A percentile compares a stretch with the other conserved stretches of the same genome.
Conservation (phyloP, 2,888 invertebrate species). For the Trachelus tabidus region DNA sequence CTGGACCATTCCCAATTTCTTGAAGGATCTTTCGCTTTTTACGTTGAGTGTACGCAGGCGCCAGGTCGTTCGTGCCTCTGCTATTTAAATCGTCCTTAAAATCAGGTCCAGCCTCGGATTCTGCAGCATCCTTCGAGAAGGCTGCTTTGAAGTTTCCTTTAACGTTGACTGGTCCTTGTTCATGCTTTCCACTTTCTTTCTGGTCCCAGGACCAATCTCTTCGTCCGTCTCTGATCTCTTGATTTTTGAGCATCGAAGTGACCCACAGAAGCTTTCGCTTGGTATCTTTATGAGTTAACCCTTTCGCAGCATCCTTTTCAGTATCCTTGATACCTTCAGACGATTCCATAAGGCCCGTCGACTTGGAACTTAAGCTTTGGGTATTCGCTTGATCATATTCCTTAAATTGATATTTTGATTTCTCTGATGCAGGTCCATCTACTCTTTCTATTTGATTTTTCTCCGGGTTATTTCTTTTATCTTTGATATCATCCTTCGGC, state of each 20-base stretch:
- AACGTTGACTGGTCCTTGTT: constrained; percentile 5
- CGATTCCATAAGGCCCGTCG: neutral
- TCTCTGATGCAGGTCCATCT: neutral
- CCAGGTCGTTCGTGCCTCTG: neutral
- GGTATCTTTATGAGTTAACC: neutral
- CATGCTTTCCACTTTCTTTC: constrained; percentile 6
- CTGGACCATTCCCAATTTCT: neutral
- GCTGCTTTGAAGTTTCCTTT: neutral
- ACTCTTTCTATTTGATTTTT: neutral
- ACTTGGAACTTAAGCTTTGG: neutral
- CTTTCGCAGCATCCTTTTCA: neutral
- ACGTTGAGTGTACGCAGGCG: neutral
- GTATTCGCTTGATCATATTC: neutral
- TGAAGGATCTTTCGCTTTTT: neutral
- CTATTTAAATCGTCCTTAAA: neutral
- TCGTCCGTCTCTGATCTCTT: constrained; percentile 7
- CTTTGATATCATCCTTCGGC: neutral
- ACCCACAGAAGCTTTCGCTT: constrained; percentile 14
- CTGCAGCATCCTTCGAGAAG: neutral
- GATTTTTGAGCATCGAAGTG: neutral
- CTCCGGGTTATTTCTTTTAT: neutral
- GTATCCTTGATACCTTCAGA: neutral
- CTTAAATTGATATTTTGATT: neutral
- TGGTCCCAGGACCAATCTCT: constrained; percentile 12
- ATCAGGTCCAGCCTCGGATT: neutral